Evolutionary conservation across 1,140 invertebrate species (phyloP), one percentile per base, ranked within the genome.

Genomic region (Drosophila elegans): DNA sequence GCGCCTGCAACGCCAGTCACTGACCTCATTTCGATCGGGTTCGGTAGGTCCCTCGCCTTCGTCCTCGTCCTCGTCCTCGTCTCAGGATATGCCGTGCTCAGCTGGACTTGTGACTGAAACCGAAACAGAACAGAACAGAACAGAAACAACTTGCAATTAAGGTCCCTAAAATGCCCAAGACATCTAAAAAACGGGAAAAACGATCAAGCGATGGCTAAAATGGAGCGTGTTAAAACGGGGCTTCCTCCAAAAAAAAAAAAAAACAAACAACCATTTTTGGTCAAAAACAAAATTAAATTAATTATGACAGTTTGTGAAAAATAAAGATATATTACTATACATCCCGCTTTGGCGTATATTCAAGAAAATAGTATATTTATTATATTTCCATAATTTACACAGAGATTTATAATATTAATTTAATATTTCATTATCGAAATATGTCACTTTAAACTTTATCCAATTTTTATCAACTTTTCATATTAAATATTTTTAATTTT

Each of bases 11-110:
- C 25, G 25, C 59, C 81, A 81, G 82, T 86, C 84, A 80, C 72
- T 89, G 83, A 88, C 83, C 83, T 88, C 76, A 69, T 89, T 88
- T 89, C 79, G 56, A 88, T 88, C 72, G 84, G 38, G 49, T 54
- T 64, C 49, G 57, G 45, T 27, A 48, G 52, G 59, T 44, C 39
- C 60, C 52, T 34, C 12, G 29, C 29, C 12, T n/a, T 13, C 38
- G 41, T 9, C n/a, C 12, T 45, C 25, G 42, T 34, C 38, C 53
- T 39, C 11, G 27, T 25, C 42, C n/a, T 13, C 10, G 1, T 3
- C 21, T 27, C n/a, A 27, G 29, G 29, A 25, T 38, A 36, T 67
- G 16, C 21, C 21, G 32, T 21, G 27, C 48, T 46, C 29, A 46
- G 44, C 42, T 56, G 48, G 46, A 53, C 32, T 42, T n/a, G 13